Conservation (phyloP, 1,140 invertebrate species). For the Pomacea maculata region DNA sequence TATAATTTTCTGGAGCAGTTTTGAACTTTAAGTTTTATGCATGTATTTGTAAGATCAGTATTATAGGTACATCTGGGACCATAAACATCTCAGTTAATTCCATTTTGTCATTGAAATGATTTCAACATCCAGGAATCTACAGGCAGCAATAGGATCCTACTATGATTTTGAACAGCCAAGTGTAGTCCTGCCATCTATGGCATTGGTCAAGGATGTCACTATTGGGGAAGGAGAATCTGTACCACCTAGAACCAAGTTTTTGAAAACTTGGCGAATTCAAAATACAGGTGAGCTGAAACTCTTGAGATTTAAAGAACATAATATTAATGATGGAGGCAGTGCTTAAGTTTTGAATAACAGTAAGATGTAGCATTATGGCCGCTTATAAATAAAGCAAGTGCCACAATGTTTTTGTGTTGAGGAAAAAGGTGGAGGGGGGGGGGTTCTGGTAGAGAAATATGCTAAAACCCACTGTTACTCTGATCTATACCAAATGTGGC, state of each 20-base stretch:
- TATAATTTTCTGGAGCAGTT: not conserved
- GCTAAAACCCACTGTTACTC: too few relatives aligned
- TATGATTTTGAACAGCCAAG: conserved; percentile 81
- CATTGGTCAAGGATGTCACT: conserved; percentile 79
- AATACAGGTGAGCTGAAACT: conserved; percentile 74
- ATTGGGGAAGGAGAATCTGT: conserved; percentile 80
- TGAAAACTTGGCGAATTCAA: conserved; percentile 82
- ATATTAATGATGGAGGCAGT: too few relatives aligned
- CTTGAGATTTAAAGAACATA: too few relatives aligned
- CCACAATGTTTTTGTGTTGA: too few relatives aligned
- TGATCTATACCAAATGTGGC: too few relatives aligned
- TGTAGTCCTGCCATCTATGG: conserved; percentile 76
- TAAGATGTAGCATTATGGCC: too few relatives aligned
- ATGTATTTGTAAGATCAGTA: not conserved
- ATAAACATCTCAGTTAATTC: not conserved
- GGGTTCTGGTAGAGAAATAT: too few relatives aligned
- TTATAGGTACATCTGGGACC: not conserved
- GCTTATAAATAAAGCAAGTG: too few relatives aligned
- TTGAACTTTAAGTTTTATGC: not conserved
- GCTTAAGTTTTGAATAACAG: too few relatives aligned
- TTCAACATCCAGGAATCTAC: conserved; percentile 84
- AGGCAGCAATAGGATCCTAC: conserved; percentile 94
- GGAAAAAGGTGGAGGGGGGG: too few relatives aligned
- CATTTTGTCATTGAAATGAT: conserved; percentile 5
- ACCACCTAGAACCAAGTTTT: conserved; percentile 77